Evolutionary conservation across 53 echinoderm and acorn worm genomes (phyloP).

Genomic region (Antedon mediterranea): DNA sequence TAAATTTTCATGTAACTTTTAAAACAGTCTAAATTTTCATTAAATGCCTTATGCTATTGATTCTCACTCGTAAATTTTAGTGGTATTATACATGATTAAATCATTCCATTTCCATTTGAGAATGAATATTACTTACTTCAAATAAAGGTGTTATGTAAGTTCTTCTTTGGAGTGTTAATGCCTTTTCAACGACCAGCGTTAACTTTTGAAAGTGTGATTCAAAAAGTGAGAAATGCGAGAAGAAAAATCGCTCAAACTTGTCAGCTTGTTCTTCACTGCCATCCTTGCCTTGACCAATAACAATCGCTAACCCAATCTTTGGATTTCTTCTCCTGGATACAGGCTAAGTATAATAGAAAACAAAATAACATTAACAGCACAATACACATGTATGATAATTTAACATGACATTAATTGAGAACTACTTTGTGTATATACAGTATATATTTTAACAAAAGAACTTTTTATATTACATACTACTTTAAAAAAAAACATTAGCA

Average conservation of each 20-base stretch:
- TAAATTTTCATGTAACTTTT: not conserved
- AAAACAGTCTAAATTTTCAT: too few relatives aligned
- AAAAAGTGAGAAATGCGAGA: constrained; percentile 88
- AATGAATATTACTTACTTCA: constrained; percentile 53
- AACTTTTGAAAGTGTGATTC: constrained; percentile 73
- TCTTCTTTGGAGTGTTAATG: constrained; percentile 41
- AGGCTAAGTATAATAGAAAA: constrained; percentile 34
- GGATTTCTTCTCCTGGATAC: constrained; percentile 45
- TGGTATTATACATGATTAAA: too few relatives aligned
- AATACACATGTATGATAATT: not conserved
- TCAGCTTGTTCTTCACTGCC: constrained; percentile 11
- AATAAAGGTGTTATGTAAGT: constrained; percentile 35
- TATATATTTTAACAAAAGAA: too few relatives aligned
- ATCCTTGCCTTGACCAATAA: constrained; percentile 56
- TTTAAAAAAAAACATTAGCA: too few relatives aligned
- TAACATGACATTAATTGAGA: not conserved
- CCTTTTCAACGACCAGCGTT: constrained; percentile 45
- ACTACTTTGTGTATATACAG: too few relatives aligned
- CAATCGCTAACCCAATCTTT: constrained; percentile 78
- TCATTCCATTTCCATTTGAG: too few relatives aligned
- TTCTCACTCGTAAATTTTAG: too few relatives aligned
- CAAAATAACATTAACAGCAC: not conserved
- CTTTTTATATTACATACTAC: too few relatives aligned
- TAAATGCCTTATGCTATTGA: too few relatives aligned
- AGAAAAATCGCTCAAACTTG: constrained; percentile 79